Conservation (phyloP, 2,113 vertebrate genomes). For the Serinus canaria region DNA sequence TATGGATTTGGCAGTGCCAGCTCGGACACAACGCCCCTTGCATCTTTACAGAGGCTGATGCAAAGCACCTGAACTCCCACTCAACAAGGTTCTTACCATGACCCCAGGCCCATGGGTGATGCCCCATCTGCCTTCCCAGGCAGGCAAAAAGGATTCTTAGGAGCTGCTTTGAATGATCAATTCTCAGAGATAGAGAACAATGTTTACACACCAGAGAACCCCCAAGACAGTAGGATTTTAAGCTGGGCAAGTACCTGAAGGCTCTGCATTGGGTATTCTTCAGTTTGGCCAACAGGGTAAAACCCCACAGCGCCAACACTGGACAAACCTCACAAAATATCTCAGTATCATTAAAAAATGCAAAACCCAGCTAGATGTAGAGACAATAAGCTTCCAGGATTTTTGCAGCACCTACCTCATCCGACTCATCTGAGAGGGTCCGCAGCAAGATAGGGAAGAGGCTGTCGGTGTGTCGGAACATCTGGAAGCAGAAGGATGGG, state of each 20-base stretch:
- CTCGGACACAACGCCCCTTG: accelerated
- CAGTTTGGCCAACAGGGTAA: not conserved
- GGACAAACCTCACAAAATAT: not conserved
- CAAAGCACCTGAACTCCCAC: not conserved
- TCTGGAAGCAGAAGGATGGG: conserved; percentile 67
- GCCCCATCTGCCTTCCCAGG: not conserved
- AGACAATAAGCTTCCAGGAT: not conserved
- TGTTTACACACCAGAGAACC: not conserved
- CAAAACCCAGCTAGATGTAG: not conserved
- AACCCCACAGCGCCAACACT: not conserved
- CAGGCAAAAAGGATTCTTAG: not conserved
- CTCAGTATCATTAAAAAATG: not conserved
- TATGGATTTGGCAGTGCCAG: not conserved
- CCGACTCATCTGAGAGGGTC: conserved; percentile 93
- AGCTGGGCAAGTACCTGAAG: not conserved
- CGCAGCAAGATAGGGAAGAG: conserved; percentile 94
- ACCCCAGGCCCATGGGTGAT: accelerated
- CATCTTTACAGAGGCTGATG: not conserved
- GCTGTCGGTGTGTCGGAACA: conserved; percentile 96
- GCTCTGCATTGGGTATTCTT: not conserved
- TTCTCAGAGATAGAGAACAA: not conserved
- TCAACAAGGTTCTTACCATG: not conserved
- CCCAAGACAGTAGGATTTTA: not conserved
- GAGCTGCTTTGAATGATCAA: not conserved
- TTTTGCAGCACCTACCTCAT: conserved; percentile 79